Evolutionary conservation across 2,113 vertebrate species (phyloP).

Genomic region (Dasyprocta punctata): DNA sequence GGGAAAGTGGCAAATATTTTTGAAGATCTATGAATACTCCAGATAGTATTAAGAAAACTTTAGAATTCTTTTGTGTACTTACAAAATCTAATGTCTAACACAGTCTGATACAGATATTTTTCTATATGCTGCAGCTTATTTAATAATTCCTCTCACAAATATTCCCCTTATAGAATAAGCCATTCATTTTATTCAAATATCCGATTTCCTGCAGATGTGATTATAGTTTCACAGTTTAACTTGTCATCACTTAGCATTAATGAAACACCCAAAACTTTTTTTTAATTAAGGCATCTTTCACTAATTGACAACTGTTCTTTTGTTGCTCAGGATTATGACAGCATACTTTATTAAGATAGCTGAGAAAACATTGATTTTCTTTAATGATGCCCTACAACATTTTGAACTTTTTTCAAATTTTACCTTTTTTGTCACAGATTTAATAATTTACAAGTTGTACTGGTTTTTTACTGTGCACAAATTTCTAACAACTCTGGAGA

Average conservation of each 20-base stretch:
- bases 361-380: conserved; percentile 33
- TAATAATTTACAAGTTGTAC: background rate
- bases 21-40: background rate
- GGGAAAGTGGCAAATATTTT: background rate
- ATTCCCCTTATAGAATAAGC: background rate
- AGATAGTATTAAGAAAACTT: background rate
- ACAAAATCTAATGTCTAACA: background rate
- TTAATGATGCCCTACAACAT: conserved; percentile 30
- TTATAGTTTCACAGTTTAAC: background rate
- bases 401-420: conserved; percentile 41
- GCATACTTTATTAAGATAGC: conserved; percentile 30
- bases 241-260: background rate
- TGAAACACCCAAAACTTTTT: background rate
- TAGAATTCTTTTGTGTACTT: conserved; percentile 21
- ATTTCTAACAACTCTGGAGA: conserved; percentile 36
- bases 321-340: background rate
- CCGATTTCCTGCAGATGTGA: background rate
- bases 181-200: conserved; percentile 44
- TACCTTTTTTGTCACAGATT: conserved; percentile 5
- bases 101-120: background rate
- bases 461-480: background rate
- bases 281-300: conserved; percentile 16
- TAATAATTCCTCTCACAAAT: background rate
- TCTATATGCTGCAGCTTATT: background rate
- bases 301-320: conserved; percentile 20